Evolutionary conservation across 2,113 vertebrate genomes (phyloP).

Genomic region (Strix uralensis): DNA sequence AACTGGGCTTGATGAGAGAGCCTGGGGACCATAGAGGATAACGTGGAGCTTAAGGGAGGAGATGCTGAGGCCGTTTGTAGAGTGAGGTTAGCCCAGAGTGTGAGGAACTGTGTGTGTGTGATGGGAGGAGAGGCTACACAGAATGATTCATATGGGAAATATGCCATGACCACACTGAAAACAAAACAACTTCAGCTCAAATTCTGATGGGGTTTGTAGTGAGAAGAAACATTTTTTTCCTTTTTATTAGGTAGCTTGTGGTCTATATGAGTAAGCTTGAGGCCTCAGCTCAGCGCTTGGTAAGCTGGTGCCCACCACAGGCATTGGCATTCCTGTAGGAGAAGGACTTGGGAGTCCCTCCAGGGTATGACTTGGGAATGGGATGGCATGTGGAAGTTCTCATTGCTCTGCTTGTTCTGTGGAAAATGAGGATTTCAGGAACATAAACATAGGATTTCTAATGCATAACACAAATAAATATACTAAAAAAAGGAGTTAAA

Average conservation of each 20-base stretch:
- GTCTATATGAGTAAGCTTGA: not conserved
- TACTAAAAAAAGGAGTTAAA: not conserved
- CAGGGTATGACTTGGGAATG: not conserved
- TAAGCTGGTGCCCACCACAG: not conserved
- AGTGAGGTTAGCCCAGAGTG: not conserved
- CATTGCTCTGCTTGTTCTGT: not conserved
- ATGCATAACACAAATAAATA: not conserved
- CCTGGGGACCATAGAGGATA: not conserved
- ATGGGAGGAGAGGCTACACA: not conserved
- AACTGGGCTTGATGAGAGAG: not conserved
- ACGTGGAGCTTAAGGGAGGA: not conserved
- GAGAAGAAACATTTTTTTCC: not conserved
- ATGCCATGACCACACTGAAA: not conserved
- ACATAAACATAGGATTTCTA: not conserved
- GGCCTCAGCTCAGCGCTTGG: not conserved
- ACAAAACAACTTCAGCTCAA: not conserved
- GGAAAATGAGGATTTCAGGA: not conserved
- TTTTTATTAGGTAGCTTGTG: not conserved
- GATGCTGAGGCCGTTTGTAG: not conserved
- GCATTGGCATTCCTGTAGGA: not conserved
- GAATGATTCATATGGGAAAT: conserved; percentile 18
- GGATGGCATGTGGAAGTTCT: not conserved
- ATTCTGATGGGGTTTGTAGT: not conserved
- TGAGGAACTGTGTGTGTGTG: not conserved
- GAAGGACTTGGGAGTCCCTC: not conserved